phyloP scores from a whole-genome alignment of 2,888 invertebrate genomes.

The Melanostoma mellinum region DNA sequence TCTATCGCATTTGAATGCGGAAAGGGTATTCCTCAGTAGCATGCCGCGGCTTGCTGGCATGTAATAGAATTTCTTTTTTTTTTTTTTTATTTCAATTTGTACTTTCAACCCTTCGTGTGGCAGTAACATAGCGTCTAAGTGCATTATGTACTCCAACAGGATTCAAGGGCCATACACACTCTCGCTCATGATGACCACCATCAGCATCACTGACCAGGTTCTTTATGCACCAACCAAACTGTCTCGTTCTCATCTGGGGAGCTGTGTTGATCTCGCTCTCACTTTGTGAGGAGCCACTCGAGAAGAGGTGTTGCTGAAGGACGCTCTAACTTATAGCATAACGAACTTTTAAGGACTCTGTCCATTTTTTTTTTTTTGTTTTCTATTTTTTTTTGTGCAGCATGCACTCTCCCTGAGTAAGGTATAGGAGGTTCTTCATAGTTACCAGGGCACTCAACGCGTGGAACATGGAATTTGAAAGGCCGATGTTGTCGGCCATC shows the following conservation, averaged over 20 bases:
- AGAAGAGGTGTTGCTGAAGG: constrained; percentile 74
- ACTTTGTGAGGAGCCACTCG: constrained; percentile 65
- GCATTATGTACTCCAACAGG: constrained; percentile 71
- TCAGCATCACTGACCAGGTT: constrained; percentile 25
- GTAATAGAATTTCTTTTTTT: constrained; percentile 58
- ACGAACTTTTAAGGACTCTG: constrained; percentile 72
- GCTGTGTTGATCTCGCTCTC: constrained; percentile 61
- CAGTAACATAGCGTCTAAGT: constrained; percentile 59
- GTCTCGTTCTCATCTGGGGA: constrained; percentile 55
- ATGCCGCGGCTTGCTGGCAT: constrained; percentile 28
- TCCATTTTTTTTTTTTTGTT: constrained; percentile 41
- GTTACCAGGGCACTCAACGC: constrained; percentile 40
- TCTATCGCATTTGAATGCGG: constrained; percentile 60
- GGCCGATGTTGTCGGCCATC: constrained; percentile 56
- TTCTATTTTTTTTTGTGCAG: constrained; percentile 29
- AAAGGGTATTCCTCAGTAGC: constrained; percentile 46
- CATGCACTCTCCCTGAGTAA: constrained; percentile 17
- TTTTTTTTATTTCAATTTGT: neutral
- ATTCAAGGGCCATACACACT: constrained; percentile 68
- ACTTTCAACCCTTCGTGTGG: constrained; percentile 41
- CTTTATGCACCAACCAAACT: constrained; percentile 41
- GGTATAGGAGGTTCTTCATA: constrained; percentile 58
- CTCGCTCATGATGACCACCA: constrained; percentile 62
- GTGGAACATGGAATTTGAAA: constrained; percentile 56
- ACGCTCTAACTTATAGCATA: constrained; percentile 73